phyloP scores from a whole-genome alignment of 2,113 vertebrate species.

The Nyctibius bracteatus region DNA sequence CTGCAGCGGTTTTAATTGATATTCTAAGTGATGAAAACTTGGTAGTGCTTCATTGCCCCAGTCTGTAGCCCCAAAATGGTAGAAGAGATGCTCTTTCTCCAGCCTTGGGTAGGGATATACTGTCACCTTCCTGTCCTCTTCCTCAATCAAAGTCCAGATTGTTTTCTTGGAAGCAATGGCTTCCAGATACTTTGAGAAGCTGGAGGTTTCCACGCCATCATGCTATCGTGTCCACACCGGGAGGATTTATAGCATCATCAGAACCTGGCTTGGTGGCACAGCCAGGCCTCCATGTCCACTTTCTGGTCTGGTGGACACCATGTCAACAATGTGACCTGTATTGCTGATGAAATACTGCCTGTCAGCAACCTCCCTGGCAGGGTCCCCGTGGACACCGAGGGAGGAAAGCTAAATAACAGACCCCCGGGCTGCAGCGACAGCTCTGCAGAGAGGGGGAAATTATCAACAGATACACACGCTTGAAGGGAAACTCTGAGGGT shows the following conservation, averaged over 20 bases:
- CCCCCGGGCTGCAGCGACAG: neutral
- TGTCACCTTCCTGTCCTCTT: neutral
- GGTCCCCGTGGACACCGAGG: fast-evolving
- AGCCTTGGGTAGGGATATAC: neutral
- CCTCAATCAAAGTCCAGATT: neutral
- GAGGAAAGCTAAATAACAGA: neutral
- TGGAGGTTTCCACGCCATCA: neutral
- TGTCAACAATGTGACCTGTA: neutral
- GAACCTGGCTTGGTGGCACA: neutral
- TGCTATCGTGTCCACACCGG: fast-evolving
- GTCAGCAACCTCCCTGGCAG: neutral
- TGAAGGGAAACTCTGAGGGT: neutral
- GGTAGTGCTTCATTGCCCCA: neutral
- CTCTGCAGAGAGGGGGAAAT: neutral
- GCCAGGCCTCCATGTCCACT: neutral
- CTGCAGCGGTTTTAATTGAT: neutral
- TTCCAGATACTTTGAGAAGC: neutral
- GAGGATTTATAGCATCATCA: neutral
- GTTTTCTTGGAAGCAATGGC: neutral
- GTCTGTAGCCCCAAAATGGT: fast-evolving
- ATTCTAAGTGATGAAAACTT: neutral
- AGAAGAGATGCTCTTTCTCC: neutral
- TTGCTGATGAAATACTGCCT: neutral
- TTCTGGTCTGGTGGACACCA: neutral
- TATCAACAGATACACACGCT: neutral